Evolutionary conservation across 2,113 vertebrate genomes (phyloP).

Genomic region (Leptobrachium leishanense): DNA sequence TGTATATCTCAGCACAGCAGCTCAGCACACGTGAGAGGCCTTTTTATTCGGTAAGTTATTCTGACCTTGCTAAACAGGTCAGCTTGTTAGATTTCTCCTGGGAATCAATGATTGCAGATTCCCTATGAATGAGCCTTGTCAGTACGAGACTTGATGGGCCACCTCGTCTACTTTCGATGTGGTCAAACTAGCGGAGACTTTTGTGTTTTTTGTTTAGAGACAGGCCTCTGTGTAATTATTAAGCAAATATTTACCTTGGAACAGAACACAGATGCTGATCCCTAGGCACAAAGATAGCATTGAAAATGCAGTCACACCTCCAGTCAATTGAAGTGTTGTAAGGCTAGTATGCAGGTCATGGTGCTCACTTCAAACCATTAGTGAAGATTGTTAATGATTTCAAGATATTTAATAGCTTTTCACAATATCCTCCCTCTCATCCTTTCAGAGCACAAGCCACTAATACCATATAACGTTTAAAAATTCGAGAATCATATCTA

Average conservation of each 20-base stretch:
- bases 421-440: neutral
- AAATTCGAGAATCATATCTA: no score
- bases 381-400: neutral
- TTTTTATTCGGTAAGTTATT: neutral
- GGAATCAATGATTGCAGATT: neutral
- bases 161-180: neutral
- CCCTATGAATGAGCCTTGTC: neutral
- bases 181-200: neutral
- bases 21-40: neutral
- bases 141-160: neutral
- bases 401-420: neutral
- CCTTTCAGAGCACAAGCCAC: no score
- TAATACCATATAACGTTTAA: no score
- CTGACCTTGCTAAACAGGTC: neutral
- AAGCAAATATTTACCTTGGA: constrained; percentile 20
- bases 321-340: neutral
- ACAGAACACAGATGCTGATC: neutral
- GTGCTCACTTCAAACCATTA: neutral
- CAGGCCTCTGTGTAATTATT: neutral
- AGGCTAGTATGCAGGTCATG: neutral
- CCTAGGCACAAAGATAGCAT: neutral
- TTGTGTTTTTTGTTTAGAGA: constrained; percentile 7
- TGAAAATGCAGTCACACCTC: neutral
- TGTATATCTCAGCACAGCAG: neutral
- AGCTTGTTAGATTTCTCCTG: neutral